Conservation (phyloP, 2,797 vertebrate genomes). For the Cyprinella venusta region DNA sequence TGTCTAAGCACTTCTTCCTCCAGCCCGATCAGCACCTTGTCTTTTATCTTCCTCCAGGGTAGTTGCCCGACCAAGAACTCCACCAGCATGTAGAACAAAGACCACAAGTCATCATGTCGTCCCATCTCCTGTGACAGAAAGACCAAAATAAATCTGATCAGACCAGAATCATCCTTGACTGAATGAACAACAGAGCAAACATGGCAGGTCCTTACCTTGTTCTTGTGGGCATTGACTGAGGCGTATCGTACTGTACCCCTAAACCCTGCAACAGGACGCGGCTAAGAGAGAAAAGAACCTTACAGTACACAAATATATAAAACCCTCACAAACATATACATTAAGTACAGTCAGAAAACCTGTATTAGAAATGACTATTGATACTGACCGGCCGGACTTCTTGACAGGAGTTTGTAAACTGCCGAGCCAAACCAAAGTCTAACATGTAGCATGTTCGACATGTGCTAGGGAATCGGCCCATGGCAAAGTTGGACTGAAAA, state of each 20-base stretch:
- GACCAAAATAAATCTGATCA: slow-evolving; percentile 5
- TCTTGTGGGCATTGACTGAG: slow-evolving; percentile 96
- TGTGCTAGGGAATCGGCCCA: slow-evolving; percentile 97
- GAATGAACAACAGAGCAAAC: background rate
- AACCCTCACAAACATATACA: background rate
- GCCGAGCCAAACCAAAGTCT: slow-evolving; percentile 97
- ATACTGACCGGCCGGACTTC: slow-evolving; percentile 96
- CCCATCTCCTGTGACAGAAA: slow-evolving; percentile 90
- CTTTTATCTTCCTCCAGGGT: slow-evolving; percentile 99
- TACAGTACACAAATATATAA: background rate
- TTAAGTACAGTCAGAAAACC: background rate
- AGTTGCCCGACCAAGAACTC: slow-evolving; percentile 96
- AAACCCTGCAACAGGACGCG: slow-evolving; percentile 95
- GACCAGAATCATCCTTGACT: background rate
- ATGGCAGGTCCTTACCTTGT: slow-evolving; percentile 82
- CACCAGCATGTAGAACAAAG: slow-evolving; percentile 98
- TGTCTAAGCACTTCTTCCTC: slow-evolving; percentile 7
- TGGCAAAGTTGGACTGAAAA: slow-evolving; percentile 95
- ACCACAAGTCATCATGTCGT: slow-evolving; percentile 98
- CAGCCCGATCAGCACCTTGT: slow-evolving; percentile 79
- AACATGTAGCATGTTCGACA: slow-evolving; percentile 98
- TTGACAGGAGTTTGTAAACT: slow-evolving; percentile 98
- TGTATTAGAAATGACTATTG: slow-evolving; percentile 17
- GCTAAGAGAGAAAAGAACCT: slow-evolving; percentile 74
- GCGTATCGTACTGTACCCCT: slow-evolving; percentile 97